Conservation (phyloP, 2,888 invertebrate genomes). For the Epicampocera succincta region DNA sequence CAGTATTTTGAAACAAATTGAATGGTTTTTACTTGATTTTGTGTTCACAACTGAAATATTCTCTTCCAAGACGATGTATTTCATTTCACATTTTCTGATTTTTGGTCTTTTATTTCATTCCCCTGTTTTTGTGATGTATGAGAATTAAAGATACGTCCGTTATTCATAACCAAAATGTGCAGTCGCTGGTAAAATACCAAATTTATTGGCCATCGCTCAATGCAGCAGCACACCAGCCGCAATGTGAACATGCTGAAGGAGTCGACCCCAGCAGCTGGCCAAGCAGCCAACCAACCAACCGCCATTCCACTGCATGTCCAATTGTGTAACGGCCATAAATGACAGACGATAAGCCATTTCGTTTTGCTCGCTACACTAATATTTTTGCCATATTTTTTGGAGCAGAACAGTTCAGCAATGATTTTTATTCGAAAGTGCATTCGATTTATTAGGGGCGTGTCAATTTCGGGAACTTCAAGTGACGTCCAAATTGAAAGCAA, state of each 20-base stretch:
- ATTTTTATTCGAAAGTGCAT: conserved; percentile 15
- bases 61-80: conserved; percentile 24
- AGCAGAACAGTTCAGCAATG: conserved; percentile 44
- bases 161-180: conserved; percentile 60
- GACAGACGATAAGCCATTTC: conserved; percentile 71
- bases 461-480: too few relatives aligned
- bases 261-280: conserved; percentile 35
- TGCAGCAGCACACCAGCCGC: conserved; percentile 34
- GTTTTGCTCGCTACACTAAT: conserved; percentile 71
- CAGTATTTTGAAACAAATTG: neutral
- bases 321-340: conserved; percentile 70
- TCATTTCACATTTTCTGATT: conserved; percentile 27
- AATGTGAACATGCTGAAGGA: conserved; percentile 25
- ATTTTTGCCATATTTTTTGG: conserved; percentile 69
- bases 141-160: conserved; percentile 52
- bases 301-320: conserved; percentile 55
- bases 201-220: conserved; percentile 80
- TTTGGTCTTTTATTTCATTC: conserved; percentile 1
- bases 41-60: too few relatives aligned
- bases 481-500: too few relatives aligned
- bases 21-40: neutral
- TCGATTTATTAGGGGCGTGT: conserved; percentile 17
- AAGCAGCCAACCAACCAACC: conserved; percentile 32
- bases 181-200: conserved; percentile 67
- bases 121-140: conserved; percentile 34